Evolutionary conservation across 2,113 vertebrate species (phyloP).

Genomic region (Clupea harengus): DNA sequence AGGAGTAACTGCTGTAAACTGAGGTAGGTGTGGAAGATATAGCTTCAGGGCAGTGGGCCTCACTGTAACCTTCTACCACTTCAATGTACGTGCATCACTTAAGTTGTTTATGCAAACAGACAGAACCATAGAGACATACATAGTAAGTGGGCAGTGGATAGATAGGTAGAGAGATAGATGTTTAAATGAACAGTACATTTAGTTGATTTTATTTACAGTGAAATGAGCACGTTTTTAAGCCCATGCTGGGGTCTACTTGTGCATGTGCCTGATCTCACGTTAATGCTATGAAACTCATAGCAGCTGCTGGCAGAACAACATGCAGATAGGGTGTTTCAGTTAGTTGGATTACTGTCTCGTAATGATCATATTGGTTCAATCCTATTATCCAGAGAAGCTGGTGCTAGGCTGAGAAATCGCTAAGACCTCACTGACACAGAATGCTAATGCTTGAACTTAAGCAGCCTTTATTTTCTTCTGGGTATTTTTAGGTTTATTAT

Average conservation of each 20-base stretch:
- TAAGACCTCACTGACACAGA: background rate
- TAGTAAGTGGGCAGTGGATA: no score
- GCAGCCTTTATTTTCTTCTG: background rate
- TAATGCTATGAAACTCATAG: background rate
- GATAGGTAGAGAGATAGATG: no score
- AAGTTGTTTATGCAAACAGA: no score
- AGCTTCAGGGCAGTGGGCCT: no score
- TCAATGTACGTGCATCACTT: no score
- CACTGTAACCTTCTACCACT: no score
- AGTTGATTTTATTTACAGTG: no score
- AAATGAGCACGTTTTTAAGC: background rate
- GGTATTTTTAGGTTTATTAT: background rate
- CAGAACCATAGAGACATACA: no score
- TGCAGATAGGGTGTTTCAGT: background rate
- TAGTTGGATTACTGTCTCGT: background rate
- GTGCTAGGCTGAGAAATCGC: constrained; percentile 5
- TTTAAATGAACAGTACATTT: no score
- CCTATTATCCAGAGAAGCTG: background rate
- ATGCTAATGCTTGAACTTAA: background rate
- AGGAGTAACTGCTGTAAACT: no score
- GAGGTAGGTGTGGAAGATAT: no score
- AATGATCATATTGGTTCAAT: background rate
- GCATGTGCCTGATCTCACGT: background rate
- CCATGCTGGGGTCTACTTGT: background rate
- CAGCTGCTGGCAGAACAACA: background rate